These are phyloP conservation scores for Piaya cayana DNA, from an alignment of 2,113 vertebrate genomes.

Conservation along the genomic window DNA sequence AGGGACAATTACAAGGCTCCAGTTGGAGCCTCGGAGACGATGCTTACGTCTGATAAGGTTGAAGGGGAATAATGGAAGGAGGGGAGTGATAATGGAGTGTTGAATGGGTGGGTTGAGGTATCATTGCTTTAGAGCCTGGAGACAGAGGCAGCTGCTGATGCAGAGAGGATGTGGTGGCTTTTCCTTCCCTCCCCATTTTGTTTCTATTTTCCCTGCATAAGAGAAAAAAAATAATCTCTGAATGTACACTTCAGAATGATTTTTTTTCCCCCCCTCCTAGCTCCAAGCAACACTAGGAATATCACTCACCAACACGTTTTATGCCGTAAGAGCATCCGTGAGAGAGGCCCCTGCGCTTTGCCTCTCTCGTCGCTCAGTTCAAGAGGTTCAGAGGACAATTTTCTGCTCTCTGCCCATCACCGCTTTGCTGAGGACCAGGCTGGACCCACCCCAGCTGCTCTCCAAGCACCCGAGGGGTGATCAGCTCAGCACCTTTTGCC, in stretches of 20 bases:
- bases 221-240: constrained; percentile 36
- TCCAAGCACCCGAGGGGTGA: background rate
- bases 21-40: constrained; percentile 75
- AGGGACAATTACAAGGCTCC: constrained; percentile 83
- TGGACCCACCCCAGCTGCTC: background rate
- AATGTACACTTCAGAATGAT: constrained; percentile 61
- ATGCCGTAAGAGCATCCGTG: background rate
- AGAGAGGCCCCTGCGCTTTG: background rate
- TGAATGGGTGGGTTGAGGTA: constrained; percentile 75
- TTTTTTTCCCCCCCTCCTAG: constrained; percentile 40
- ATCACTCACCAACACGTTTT: constrained; percentile 19
- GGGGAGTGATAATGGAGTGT: constrained; percentile 77
- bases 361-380: background rate
- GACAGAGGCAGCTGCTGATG: constrained; percentile 68
- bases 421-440: background rate
- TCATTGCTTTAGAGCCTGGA: constrained; percentile 74
- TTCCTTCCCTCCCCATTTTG: constrained; percentile 12
- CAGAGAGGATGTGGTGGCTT: background rate
- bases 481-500: rapidly evolving
- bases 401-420: background rate
- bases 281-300: constrained; percentile 60
- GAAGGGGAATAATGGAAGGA: constrained; percentile 80
- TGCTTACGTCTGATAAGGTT: constrained; percentile 81
- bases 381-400: background rate
- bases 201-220: constrained; percentile 73